Evolutionary conservation across 1,140 invertebrate genomes (phyloP), one percentile per base, ranked within the genome.

Genomic region (Pseudomyrmex concolor): DNA sequence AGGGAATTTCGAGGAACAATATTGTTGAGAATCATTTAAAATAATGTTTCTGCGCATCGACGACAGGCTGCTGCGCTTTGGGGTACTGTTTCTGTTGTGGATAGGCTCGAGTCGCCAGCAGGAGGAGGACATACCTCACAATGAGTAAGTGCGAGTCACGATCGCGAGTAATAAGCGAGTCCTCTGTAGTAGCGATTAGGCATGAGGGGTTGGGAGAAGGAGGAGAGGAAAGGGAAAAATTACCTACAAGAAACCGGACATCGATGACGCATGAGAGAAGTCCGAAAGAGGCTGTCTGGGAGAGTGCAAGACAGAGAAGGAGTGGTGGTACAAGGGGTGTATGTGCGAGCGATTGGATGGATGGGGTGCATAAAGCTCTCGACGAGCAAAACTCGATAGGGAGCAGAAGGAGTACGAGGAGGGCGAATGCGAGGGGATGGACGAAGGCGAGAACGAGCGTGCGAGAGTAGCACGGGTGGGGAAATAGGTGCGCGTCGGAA

Each of bases 61-160:
- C 57, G 71, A 62, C 13, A 86, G 84, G 66, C 70, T 91, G 45
- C 78, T 93, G 68, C 90, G 86, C 77, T 90, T 91, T 76, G 91
- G 87, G 60, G 81, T 93, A 83, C 81, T 94, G 66, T 84, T 94
- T 77, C 88, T 94, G 45, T 84, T 94, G 51, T 90, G 89, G 67
- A 91, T 92, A 80, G 88, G 86, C 51, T 89, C 90, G 67, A 94
- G 92, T 87, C 89, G 90, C 73, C 94, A 97, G 93, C 97, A 97
- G 92, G 96, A 97, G 89, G 97, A 97, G 95, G 97, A 97, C 92
- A 97, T 97, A 91, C 97, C 97, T 60, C 97, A 97, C 92, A 97
- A 97, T 93, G 97, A 97, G 97, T 97, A 95, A 97, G 97, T 95
- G 62, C 2, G 2, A 15, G 15, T 59, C 48, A 34, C 34, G 34